These are phyloP conservation scores for Sebastes kiyomatsui DNA, from an alignment of 2,797 vertebrate species.

Conservation along the genomic window DNA sequence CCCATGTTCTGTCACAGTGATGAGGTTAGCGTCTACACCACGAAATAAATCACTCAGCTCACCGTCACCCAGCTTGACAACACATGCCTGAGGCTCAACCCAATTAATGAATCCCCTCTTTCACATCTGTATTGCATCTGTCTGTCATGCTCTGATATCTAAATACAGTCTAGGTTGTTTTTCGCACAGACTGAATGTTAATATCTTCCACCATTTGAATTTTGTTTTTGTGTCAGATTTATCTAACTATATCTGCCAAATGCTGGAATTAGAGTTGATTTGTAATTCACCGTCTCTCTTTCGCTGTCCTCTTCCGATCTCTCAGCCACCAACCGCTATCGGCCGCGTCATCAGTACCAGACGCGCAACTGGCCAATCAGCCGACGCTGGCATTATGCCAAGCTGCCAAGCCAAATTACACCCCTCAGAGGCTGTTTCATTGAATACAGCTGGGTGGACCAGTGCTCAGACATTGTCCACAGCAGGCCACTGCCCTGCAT, in stretches of 20 bases:
- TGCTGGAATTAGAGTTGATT: background rate
- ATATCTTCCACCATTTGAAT: background rate
- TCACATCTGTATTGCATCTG: background rate
- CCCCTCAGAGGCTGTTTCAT: conserved; percentile 61
- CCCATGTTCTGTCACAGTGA: conserved; percentile 99
- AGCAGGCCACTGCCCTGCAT: conserved; percentile 35
- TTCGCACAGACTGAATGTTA: background rate
- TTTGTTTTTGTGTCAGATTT: background rate
- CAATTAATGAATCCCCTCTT: background rate
- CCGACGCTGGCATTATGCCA: conserved; percentile 52
- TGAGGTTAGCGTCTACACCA: conserved; percentile 82
- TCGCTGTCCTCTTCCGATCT: conserved; percentile 40
- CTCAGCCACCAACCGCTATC: conserved; percentile 36
- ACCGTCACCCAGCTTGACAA: background rate
- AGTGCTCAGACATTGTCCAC: conserved; percentile 55
- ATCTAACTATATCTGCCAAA: background rate
- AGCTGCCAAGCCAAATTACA: conserved; percentile 70
- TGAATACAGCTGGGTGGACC: conserved; percentile 62
- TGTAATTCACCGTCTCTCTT: conserved; percentile 18
- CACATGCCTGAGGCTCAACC: background rate
- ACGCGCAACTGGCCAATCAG: conserved; percentile 61
- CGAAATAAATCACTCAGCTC: background rate
- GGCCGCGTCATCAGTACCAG: conserved; percentile 51
- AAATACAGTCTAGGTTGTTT: background rate
- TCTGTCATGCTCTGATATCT: background rate